Conservation (phyloP, 2,888 invertebrate species). For the Lumbricus terrestris region DNA sequence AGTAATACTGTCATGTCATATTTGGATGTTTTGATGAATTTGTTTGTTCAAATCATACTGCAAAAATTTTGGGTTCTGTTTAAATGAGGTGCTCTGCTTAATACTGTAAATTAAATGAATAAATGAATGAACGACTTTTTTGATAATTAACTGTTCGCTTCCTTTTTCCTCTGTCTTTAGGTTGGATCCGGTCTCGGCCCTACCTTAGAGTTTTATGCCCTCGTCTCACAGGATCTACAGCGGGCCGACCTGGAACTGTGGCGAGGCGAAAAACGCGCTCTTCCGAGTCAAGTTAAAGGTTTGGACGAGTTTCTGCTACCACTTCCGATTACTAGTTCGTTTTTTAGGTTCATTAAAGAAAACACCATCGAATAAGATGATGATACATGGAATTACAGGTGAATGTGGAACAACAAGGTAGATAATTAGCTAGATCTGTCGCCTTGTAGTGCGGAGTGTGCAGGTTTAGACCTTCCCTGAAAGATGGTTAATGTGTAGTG, state of each 20-base stretch:
- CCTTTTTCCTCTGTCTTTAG: conserved; percentile 47
- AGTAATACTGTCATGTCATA: background rate
- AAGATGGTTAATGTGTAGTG: no score
- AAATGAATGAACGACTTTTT: no score
- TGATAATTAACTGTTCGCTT: background rate
- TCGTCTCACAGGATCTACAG: conserved; percentile 82
- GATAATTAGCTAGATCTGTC: no score
- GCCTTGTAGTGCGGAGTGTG: no score
- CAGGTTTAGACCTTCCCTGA: no score
- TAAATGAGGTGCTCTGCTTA: background rate
- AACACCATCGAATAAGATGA: no score
- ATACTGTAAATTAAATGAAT: background rate
- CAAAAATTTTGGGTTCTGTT: background rate
- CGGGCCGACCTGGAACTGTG: conserved; percentile 88
- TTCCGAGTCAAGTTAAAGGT: background rate
- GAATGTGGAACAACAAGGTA: no score
- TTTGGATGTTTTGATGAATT: background rate
- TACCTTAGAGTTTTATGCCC: conserved; percentile 97
- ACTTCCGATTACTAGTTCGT: background rate
- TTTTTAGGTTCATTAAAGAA: background rate
- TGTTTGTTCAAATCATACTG: background rate
- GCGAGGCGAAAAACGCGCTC: conserved; percentile 60
- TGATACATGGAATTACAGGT: no score
- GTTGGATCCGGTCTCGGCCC: conserved; percentile 97
- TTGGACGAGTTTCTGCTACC: background rate